Conservation (phyloP, 1,140 invertebrate genomes). For the Neuroterus valhalla region DNA sequence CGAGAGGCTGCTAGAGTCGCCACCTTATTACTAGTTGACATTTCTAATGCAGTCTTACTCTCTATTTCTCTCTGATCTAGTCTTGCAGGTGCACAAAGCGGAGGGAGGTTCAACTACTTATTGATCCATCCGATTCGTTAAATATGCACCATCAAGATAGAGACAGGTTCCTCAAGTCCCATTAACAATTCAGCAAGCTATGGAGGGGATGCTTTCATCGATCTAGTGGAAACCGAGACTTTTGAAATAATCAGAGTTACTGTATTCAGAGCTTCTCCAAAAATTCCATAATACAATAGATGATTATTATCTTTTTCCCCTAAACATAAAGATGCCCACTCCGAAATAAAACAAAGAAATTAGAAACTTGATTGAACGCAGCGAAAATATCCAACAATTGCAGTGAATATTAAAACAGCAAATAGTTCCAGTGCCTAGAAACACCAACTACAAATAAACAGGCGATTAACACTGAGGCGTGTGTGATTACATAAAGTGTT, state of each 20-base stretch:
- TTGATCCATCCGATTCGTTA: slow-evolving; percentile 22
- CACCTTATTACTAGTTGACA: too few relatives aligned
- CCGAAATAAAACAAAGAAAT: too few relatives aligned
- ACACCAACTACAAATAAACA: not conserved
- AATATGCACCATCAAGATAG: slow-evolving; percentile 24
- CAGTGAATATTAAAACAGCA: not conserved
- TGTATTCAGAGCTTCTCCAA: too few relatives aligned
- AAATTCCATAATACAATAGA: too few relatives aligned
- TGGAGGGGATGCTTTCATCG: slow-evolving; percentile 13
- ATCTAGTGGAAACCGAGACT: not conserved
- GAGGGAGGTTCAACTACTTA: slow-evolving; percentile 1
- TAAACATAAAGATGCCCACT: too few relatives aligned
- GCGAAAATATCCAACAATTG: not conserved
- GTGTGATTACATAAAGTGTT: slow-evolving; percentile 47
- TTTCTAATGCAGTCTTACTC: too few relatives aligned
- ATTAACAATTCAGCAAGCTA: slow-evolving; percentile 13
- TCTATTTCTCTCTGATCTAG: too few relatives aligned
- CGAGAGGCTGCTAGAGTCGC: too few relatives aligned
- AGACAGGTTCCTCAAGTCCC: not conserved
- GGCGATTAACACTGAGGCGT: slow-evolving; percentile 34
- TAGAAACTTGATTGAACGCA: not conserved
- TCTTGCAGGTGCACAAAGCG: not conserved
- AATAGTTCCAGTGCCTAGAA: not conserved
- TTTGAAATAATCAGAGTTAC: not conserved
- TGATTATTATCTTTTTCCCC: too few relatives aligned